Evolutionary conservation across 2,888 invertebrate genomes (phyloP).

Genomic region (Troides aeacus): DNA sequence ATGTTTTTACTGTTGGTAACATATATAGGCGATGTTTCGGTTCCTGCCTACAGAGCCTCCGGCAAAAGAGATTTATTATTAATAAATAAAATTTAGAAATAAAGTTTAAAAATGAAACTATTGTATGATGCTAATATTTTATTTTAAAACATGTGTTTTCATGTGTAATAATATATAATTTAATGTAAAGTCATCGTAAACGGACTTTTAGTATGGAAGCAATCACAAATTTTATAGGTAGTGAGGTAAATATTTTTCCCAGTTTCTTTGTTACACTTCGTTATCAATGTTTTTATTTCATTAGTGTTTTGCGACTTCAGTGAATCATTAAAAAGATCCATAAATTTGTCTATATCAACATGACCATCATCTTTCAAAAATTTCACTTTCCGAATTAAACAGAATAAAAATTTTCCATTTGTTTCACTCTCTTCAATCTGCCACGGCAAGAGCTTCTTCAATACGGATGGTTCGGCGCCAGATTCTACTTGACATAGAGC

Average conservation of each 20-base stretch:
- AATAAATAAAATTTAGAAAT: too few relatives aligned
- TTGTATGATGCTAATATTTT: too few relatives aligned
- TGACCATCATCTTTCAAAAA: neutral
- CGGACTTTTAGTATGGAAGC: constrained; percentile 10
- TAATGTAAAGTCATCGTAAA: neutral
- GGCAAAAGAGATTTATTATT: too few relatives aligned
- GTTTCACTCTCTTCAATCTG: constrained; percentile 15
- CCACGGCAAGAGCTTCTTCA: constrained; percentile 18
- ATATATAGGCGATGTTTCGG: too few relatives aligned
- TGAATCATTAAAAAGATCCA: neutral
- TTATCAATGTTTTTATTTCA: neutral
- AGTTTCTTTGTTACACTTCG: constrained; percentile 4
- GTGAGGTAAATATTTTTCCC: constrained; percentile 10
- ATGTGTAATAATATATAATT: too few relatives aligned
- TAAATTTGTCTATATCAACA: constrained; percentile 7
- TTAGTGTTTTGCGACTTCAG: neutral
- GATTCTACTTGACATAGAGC: neutral
- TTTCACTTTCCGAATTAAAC: constrained; percentile 6
- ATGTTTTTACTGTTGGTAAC: too few relatives aligned
- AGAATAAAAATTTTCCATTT: constrained; percentile 18
- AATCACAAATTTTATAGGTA: constrained; percentile 2
- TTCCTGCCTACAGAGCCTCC: too few relatives aligned
- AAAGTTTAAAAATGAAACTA: too few relatives aligned
- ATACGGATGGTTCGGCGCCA: neutral
- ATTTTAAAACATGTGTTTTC: too few relatives aligned